These are phyloP conservation scores for Drosophila kanekoi DNA, from an alignment of 2,888 invertebrate species.

Conservation along the genomic window DNA sequence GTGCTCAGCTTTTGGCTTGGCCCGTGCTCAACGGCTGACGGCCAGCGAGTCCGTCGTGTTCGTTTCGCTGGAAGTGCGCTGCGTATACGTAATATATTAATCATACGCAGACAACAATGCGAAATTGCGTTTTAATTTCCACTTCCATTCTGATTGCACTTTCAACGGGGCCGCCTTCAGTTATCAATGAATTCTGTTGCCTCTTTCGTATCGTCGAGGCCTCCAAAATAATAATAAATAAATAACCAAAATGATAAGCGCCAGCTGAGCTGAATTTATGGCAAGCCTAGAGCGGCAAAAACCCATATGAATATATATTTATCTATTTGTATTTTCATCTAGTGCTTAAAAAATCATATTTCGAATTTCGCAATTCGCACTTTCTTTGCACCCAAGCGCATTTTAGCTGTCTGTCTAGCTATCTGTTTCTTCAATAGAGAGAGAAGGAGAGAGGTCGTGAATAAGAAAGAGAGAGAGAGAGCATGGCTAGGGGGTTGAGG, in stretches of 20 bases:
- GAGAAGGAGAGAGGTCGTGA: neutral
- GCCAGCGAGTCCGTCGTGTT: constrained; percentile 12
- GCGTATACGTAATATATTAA: constrained; percentile 67
- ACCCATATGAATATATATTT: neutral
- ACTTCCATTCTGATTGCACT: constrained; percentile 16
- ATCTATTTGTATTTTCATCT: constrained; percentile 7
- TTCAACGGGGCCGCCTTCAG: constrained; percentile 10
- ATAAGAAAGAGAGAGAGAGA: neutral
- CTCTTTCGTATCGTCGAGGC: constrained; percentile 12
- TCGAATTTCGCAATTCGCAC: constrained; percentile 31
- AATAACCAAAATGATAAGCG: constrained; percentile 27
- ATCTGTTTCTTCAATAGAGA: constrained; percentile 1
- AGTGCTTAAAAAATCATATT: constrained; percentile 5
- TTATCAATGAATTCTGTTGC: constrained; percentile 37
- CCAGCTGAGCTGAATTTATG: constrained; percentile 13
- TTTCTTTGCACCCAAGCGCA: constrained; percentile 38
- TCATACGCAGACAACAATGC: constrained; percentile 49
- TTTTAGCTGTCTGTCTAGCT: constrained; percentile 15
- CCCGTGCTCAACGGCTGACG: constrained; percentile 26
- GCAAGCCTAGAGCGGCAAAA: neutral
- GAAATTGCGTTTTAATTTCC: constrained; percentile 58
- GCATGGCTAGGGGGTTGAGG: constrained; percentile 17
- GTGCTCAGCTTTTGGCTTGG: constrained; percentile 19
- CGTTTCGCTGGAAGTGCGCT: constrained; percentile 17
- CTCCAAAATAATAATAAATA: constrained; percentile 21